Evolutionary conservation across 2,113 vertebrate genomes (phyloP).

Genomic region (Menura novaehollandiae): DNA sequence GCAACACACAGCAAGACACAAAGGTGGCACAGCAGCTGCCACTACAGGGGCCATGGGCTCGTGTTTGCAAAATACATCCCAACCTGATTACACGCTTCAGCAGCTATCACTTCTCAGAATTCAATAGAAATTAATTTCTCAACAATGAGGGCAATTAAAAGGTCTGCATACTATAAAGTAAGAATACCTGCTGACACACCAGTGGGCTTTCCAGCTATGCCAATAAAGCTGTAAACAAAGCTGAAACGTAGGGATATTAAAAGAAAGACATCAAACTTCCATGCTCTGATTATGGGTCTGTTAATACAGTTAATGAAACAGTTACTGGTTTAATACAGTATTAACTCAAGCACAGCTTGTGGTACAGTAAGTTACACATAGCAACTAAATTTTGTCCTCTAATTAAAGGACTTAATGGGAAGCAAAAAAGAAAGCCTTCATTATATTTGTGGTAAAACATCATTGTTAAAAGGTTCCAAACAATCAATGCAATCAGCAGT

Average conservation of each 20-base stretch:
- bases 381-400: background rate
- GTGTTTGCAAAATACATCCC: background rate
- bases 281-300: background rate
- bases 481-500: background rate
- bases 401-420: slow-evolving; percentile 12
- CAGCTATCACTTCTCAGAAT: slow-evolving; percentile 29
- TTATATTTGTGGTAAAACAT: slow-evolving; percentile 8
- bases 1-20: background rate
- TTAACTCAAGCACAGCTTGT: background rate
- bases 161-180: background rate
- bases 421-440: background rate
- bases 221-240: background rate
- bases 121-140: slow-evolving; percentile 56
- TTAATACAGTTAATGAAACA: background rate
- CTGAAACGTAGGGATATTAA: background rate
- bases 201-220: background rate
- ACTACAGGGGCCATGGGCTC: background rate
- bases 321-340: background rate
- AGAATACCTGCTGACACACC: background rate
- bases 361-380: background rate
- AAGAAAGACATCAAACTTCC: background rate
- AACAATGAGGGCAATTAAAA: slow-evolving; percentile 68
- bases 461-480: slow-evolving; percentile 17
- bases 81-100: slow-evolving; percentile 52
- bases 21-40: background rate